These are phyloP conservation scores for Paguma larvata DNA, from an alignment of 2,797 vertebrate genomes.

Conservation along the genomic window DNA sequence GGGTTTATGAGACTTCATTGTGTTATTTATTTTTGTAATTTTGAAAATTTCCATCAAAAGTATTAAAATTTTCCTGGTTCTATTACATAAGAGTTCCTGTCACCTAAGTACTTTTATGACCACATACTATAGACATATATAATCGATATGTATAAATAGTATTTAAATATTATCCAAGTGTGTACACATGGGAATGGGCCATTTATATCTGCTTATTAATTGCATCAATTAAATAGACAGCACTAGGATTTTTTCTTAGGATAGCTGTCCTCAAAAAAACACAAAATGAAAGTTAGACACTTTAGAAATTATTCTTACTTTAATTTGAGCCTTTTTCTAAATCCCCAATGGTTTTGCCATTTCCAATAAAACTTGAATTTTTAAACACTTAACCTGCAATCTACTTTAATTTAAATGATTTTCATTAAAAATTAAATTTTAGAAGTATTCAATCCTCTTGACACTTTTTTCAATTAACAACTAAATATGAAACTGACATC, in stretches of 20 bases:
- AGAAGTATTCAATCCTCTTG: conserved; percentile 77
- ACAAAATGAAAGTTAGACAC: conserved; percentile 18
- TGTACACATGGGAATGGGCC: not conserved
- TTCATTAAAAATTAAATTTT: conserved; percentile 83
- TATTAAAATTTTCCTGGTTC: conserved; percentile 21
- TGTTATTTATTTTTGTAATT: not conserved
- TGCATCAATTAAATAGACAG: conserved; percentile 9
- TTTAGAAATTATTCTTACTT: conserved; percentile 59
- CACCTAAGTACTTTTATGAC: not conserved
- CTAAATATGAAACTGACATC: conserved; percentile 70
- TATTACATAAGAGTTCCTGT: not conserved
- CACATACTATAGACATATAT: not conserved
- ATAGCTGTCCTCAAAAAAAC: conserved; percentile 45
- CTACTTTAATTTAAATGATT: conserved; percentile 73
- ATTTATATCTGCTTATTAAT: not conserved
- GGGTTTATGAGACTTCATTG: not conserved
- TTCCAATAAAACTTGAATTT: conserved; percentile 75
- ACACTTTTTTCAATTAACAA: conserved; percentile 78
- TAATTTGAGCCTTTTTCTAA: conserved; percentile 68
- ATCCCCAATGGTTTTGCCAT: conserved; percentile 70
- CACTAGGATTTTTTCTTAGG: not conserved
- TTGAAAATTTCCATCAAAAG: not conserved
- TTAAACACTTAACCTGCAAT: conserved; percentile 78
- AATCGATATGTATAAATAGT: not conserved
- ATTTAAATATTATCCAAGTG: not conserved